Evolutionary conservation across 2,888 invertebrate genomes (phyloP), one percentile per base, ranked within the genome.

Genomic region (Petrophora chlorosata): DNA sequence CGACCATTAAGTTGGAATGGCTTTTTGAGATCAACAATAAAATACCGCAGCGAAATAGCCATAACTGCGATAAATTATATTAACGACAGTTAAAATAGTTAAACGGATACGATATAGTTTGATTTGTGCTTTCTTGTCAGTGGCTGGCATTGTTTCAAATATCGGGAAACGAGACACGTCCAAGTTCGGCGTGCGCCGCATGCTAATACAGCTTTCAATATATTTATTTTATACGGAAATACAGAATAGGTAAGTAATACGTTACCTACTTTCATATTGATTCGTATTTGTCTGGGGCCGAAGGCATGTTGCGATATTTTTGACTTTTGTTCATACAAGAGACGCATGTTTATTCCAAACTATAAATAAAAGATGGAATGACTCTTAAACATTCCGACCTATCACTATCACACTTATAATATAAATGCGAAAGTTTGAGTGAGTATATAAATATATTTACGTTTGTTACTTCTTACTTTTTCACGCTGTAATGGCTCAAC

Each of bases 41-140:
- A 77, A 73, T 64, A 65, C 62, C 63, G 53, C 59, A 55, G 51
- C 59, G 53, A 61, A 69, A 61, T 56, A 55, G 56, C 57, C 53
- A 56, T 58, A 53, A 57, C 44, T 45, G 32, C 62, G 33, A 67
- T 70, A 72, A 71, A 73, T 72, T 65, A 63, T 69, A 70, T 71
- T 74, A 66, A 73, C 66, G 67, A 59, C 65, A 65, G 67, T 73
- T 73, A 65, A 70, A 74, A 72, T 74, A 74, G 74, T 74, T 74
- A 57, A 70, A 69, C 63, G 67, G 67, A 63, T 72, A 64, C 63
- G 58, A 57, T 61, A 69, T 67, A 71, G 76, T 79, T 79, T 85
- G 85, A 86, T 85, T 84, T 84, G 79, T 81, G 78, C 74, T 78
- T 81, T 72, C 79, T 77, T 80, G 82, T 82, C 79, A 82, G 76